Conservation (phyloP, 2,113 vertebrate species). For the Nothocercus julius region DNA sequence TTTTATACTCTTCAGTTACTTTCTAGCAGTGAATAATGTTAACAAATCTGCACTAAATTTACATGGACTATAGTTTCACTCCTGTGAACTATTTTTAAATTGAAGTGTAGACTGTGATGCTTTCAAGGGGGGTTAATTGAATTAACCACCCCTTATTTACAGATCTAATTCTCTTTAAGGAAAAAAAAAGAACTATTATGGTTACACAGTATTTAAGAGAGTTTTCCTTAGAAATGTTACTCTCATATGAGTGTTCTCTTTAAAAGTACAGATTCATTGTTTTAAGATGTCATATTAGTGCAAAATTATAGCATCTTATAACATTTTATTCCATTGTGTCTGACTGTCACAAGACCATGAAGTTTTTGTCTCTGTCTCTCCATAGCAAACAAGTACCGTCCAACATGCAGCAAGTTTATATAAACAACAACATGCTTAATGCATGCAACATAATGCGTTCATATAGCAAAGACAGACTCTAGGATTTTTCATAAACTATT, state of each 20-base stretch:
- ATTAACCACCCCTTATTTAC: constrained; percentile 2
- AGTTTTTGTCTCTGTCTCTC: constrained; percentile 61
- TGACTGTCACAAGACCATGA: constrained; percentile 26
- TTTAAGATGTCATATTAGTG: constrained; percentile 5
- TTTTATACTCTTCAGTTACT: neutral
- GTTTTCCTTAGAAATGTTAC: constrained; percentile 24
- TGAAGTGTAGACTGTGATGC: neutral
- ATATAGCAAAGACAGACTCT: constrained; percentile 43
- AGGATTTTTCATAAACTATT: constrained; percentile 29
- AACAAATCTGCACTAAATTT: neutral
- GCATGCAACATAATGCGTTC: constrained; percentile 62
- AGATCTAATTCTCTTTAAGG: constrained; percentile 8
- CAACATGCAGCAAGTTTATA: constrained; percentile 73
- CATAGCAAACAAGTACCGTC: constrained; percentile 48
- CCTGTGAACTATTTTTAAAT: constrained; percentile 34
- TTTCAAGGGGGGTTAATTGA: constrained; percentile 31
- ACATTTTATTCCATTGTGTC: constrained; percentile 39
- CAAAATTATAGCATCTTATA: neutral
- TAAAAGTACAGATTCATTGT: constrained; percentile 22
- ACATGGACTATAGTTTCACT: neutral
- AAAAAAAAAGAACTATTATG: neutral
- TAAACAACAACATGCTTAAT: constrained; percentile 71
- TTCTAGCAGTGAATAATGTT: neutral
- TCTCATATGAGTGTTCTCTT: constrained; percentile 1
- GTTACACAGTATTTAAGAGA: neutral